Conservation (phyloP, 2,797 vertebrate genomes). For the Phaenicophaeus curvirostris region DNA sequence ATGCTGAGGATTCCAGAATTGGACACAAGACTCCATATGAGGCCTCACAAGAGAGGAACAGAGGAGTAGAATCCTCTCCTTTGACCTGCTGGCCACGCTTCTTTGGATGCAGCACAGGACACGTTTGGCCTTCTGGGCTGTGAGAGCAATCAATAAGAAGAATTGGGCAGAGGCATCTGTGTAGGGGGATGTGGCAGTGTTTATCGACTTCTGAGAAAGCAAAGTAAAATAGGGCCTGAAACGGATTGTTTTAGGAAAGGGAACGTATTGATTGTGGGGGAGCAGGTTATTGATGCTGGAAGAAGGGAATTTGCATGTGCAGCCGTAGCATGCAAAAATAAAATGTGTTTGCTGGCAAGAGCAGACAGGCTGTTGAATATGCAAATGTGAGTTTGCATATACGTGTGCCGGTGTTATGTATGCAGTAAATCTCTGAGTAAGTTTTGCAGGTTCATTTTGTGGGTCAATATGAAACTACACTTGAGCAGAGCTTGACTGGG, state of each 20-base stretch:
- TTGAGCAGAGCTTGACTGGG: background rate
- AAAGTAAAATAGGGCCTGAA: background rate
- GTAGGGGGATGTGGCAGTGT: background rate
- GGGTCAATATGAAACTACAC: background rate
- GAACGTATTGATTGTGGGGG: background rate
- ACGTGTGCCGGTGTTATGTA: background rate
- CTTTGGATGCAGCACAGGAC: too few species aligned
- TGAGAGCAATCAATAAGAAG: background rate
- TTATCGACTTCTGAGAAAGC: background rate
- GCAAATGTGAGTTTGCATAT: constrained; percentile 26
- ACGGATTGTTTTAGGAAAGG: background rate
- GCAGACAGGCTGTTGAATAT: constrained; percentile 3
- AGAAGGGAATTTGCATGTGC: constrained; percentile 21
- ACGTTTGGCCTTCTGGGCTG: too few species aligned
- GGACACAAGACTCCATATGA: too few species aligned
- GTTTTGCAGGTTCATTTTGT: constrained; percentile 13
- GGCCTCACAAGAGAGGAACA: too few species aligned
- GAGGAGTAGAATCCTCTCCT: too few species aligned
- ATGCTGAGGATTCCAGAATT: too few species aligned
- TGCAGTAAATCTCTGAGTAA: background rate
- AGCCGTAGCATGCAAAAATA: background rate
- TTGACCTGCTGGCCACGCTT: too few species aligned
- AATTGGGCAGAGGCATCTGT: background rate
- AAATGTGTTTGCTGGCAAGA: background rate
- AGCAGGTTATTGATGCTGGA: background rate